phyloP scores from a whole-genome alignment of 2,113 vertebrate species.

The Tenrec ecaudatus region DNA sequence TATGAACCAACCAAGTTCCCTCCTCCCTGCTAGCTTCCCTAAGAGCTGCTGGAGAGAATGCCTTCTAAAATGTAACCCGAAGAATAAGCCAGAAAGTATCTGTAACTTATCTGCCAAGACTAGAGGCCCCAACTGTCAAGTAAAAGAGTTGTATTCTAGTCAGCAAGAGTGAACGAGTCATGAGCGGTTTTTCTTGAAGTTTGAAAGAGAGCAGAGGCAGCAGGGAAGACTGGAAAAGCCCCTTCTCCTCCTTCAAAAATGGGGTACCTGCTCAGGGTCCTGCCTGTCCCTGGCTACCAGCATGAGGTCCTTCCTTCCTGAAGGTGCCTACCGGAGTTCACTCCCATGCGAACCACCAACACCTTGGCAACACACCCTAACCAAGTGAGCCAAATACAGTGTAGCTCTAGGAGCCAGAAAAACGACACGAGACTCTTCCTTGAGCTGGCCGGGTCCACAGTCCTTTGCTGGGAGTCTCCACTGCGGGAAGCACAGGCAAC shows the following conservation, averaged over 20 bases:
- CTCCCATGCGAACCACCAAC: no score
- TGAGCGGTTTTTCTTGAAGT: not conserved
- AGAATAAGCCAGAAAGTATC: not conserved
- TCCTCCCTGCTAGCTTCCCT: not conserved
- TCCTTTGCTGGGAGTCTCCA: not conserved
- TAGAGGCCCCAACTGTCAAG: not conserved
- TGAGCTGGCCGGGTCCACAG: not conserved
- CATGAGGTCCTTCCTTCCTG: not conserved
- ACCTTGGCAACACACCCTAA: not conserved
- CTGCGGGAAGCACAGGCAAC: not conserved
- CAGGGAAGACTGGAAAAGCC: not conserved
- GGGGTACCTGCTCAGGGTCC: not conserved
- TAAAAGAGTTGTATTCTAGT: not conserved
- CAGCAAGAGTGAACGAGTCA: not conserved
- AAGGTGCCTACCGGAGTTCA: not conserved
- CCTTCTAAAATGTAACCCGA: not conserved
- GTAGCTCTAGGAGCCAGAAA: constrained; percentile 21
- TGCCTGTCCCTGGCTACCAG: not conserved
- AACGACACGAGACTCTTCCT: not conserved
- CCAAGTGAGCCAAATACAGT: not conserved
- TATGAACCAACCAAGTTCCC: no score
- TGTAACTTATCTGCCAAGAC: constrained; percentile 15
- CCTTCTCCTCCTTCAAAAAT: not conserved
- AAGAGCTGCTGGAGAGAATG: not conserved
- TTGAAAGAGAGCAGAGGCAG: not conserved